A percentile compares a stretch with the other conserved stretches of the same genome.
phyloP scores from a whole-genome alignment of 37 sponge, comb jelly and placozoan species.

The Geodia barretti region DNA sequence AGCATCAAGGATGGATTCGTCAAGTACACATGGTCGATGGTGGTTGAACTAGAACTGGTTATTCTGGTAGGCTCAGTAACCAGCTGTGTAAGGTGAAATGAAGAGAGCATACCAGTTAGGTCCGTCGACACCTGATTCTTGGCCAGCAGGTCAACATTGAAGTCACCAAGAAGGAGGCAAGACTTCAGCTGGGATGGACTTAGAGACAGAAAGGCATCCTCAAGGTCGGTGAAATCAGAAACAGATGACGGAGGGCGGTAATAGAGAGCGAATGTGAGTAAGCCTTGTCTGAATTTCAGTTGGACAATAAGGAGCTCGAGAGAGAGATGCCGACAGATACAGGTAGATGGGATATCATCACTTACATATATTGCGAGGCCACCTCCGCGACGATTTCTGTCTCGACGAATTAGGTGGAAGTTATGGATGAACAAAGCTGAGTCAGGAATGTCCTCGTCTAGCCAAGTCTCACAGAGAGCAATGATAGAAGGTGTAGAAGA shows the following conservation, averaged over 20 bases:
- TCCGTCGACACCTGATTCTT: background rate
- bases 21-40: background rate
- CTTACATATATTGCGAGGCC: background rate
- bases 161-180: conserved; percentile 23
- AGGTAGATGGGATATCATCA: background rate
- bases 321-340: background rate
- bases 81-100: background rate
- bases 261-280: background rate
- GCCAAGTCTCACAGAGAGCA: conserved; percentile 13
- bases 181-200: background rate
- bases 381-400: conserved; percentile 5
- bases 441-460: background rate
- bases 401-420: background rate
- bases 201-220: background rate
- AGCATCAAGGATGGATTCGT: background rate
- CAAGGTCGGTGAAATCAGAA: background rate
- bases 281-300: background rate
- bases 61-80: background rate
- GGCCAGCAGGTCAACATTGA: conserved; percentile 1
- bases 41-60: background rate
- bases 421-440: background rate
- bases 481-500: background rate
- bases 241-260: conserved; percentile 7
- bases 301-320: background rate
- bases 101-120: background rate